phyloP scores from a whole-genome alignment of 1,140 invertebrate genomes.

The Eueides isabella region DNA sequence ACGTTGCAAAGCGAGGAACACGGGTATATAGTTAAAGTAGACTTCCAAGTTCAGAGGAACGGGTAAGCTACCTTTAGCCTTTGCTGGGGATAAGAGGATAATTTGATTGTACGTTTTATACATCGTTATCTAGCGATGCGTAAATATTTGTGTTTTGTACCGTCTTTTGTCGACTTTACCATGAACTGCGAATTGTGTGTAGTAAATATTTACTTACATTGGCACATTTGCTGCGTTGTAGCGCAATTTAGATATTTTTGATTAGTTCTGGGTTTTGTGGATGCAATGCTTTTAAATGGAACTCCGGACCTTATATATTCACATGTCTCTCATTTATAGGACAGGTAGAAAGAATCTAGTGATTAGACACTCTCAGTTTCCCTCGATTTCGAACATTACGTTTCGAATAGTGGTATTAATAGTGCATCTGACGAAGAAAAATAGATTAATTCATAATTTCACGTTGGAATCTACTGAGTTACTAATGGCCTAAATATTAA shows the following conservation, averaged over 20 bases:
- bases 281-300: neutral
- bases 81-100: neutral
- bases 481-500: too few species aligned
- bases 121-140: neutral
- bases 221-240: neutral
- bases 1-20: too few species aligned
- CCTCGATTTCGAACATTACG: neutral
- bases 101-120: neutral
- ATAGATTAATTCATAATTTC: neutral
- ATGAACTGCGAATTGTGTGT: neutral
- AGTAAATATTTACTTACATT: neutral
- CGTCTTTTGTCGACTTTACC: neutral
- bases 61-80: neutral
- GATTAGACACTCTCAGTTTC: neutral
- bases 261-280: neutral
- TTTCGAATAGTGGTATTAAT: neutral
- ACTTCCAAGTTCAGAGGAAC: neutral
- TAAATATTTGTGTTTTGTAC: neutral
- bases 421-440: neutral
- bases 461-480: neutral
- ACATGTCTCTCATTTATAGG: accelerated
- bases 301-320: too few species aligned
- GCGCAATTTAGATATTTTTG: neutral
- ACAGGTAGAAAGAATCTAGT: neutral
- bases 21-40: too few species aligned